phyloP scores from a whole-genome alignment of 2,797 vertebrate species.

The Muraenolepis orangiensis region DNA sequence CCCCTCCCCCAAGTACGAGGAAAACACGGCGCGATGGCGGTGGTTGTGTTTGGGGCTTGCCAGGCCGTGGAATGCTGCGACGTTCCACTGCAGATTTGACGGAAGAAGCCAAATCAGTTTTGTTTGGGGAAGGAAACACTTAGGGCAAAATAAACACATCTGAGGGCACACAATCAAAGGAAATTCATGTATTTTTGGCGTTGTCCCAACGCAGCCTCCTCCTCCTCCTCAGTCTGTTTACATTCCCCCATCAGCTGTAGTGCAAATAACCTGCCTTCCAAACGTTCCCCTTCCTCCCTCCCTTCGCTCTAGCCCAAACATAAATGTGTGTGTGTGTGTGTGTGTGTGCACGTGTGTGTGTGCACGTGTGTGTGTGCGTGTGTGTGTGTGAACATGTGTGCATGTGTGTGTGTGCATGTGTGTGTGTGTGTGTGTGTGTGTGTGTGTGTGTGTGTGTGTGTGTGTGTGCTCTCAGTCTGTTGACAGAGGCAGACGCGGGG shows the following conservation, averaged over 20 bases:
- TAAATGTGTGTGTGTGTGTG: not conserved
- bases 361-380: too few relatives aligned
- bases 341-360: too few relatives aligned
- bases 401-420: not conserved
- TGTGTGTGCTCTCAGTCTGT: constrained; percentile 70
- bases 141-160: not conserved
- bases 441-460: not conserved
- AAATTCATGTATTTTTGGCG: constrained; percentile 46
- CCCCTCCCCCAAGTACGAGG: not conserved
- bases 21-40: not conserved
- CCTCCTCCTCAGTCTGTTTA: constrained; percentile 37
- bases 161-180: constrained; percentile 42
- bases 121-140: not conserved
- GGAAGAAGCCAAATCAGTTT: not conserved
- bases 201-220: constrained; percentile 29
- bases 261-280: constrained; percentile 54
- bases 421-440: constrained; percentile 1
- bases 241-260: constrained; percentile 31
- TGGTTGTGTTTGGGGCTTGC: not conserved
- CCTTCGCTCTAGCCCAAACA: not conserved
- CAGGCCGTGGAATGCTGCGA: not conserved
- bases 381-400: not conserved
- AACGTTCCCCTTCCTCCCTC: constrained; percentile 8
- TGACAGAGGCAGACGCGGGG: constrained; percentile 94
- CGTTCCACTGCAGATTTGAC: not conserved